Evolutionary conservation across 2,113 vertebrate genomes (phyloP).

Genomic region (Lamprotornis superbus): DNA sequence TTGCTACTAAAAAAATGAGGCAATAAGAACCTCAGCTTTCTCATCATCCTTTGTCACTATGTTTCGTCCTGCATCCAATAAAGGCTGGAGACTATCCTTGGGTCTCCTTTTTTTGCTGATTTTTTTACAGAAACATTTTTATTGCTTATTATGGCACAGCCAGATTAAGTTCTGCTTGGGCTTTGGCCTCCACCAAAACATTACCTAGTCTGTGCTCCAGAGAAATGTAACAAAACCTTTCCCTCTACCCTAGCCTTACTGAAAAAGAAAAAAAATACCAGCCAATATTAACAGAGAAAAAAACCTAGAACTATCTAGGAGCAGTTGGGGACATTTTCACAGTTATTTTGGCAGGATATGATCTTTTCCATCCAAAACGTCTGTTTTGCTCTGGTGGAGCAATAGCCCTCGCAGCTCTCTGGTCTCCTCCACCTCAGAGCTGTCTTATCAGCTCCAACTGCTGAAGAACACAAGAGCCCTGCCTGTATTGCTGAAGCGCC

Average conservation of each 20-base stretch:
- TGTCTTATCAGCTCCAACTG: neutral
- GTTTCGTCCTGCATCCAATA: neutral
- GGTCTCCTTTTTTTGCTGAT: neutral
- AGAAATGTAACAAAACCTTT: neutral
- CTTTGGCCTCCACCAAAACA: neutral
- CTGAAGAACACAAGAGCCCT: neutral
- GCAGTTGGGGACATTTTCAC: neutral
- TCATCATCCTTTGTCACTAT: neutral
- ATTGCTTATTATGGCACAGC: neutral
- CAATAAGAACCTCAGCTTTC: neutral
- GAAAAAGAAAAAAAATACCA: neutral
- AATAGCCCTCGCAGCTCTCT: fast-evolving
- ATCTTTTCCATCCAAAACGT: neutral
- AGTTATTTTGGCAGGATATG: neutral
- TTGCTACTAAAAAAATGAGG: neutral
- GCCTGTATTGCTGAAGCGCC: neutral
- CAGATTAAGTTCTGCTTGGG: neutral
- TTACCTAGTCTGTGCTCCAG: neutral
- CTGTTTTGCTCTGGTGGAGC: neutral
- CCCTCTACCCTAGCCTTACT: neutral
- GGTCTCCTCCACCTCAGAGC: neutral
- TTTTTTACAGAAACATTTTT: neutral
- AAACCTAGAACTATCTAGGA: neutral
- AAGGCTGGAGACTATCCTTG: neutral
- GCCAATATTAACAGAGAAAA: neutral